Conservation (phyloP, 2,888 invertebrate genomes). For the Lasioglossum oenotherae region DNA sequence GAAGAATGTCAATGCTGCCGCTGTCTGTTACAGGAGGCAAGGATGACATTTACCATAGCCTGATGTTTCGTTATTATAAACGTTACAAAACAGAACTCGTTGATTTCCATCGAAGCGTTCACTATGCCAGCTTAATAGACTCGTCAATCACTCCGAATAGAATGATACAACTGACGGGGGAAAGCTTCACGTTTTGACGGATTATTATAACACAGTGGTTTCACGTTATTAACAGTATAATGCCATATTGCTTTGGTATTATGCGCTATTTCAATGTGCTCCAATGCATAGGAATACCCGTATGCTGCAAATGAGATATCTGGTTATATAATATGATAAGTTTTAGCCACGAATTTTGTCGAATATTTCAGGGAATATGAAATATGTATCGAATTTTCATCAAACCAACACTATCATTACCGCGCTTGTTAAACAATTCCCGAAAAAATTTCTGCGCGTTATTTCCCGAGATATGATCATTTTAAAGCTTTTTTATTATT, state of each 20-base stretch:
- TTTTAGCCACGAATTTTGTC: conserved; percentile 42
- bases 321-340: conserved; percentile 45
- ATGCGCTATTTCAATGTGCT: conserved; percentile 65
- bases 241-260: conserved; percentile 65
- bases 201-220: conserved; percentile 74
- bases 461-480: background rate
- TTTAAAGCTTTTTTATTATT: background rate
- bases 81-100: conserved; percentile 67
- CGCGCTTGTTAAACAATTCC: background rate
- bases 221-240: conserved; percentile 73
- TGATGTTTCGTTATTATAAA: conserved; percentile 66
- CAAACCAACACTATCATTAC: background rate
- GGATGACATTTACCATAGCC: conserved; percentile 57
- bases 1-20: conserved; percentile 14
- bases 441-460: background rate
- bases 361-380: conserved; percentile 1
- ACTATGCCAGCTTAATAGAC: conserved; percentile 72
- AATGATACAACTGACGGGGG: conserved; percentile 67
- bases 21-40: background rate
- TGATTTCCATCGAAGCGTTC: conserved; percentile 65
- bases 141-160: conserved; percentile 72
- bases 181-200: conserved; percentile 71
- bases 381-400: conserved; percentile 20
- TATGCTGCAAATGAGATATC: conserved; percentile 56
- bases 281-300: conserved; percentile 58